Conservation (phyloP, 2,113 vertebrate species). For the Bubo scandiacus region DNA sequence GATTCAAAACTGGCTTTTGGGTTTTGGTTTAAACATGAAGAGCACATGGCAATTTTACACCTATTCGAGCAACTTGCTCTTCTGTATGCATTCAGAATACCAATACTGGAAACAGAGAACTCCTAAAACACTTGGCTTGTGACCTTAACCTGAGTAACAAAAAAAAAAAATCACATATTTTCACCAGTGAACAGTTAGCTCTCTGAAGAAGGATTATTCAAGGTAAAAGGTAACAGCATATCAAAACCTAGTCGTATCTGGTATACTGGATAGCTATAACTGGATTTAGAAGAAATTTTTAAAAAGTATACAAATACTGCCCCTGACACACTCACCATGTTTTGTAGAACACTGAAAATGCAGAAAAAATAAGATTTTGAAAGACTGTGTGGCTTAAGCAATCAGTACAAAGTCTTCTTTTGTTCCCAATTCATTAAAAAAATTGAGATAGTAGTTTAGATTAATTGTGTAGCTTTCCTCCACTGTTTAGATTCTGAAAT, state of each 20-base stretch:
- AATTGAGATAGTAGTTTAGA: not conserved
- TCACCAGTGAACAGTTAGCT: not conserved
- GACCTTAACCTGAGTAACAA: not conserved
- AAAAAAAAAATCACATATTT: not conserved
- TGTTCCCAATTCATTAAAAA: not conserved
- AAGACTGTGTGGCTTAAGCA: not conserved
- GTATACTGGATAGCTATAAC: not conserved
- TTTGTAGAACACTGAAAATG: not conserved
- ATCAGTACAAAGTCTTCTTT: not conserved
- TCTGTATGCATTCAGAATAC: not conserved
- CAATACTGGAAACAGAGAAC: not conserved
- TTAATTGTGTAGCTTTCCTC: not conserved
- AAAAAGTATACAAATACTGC: not conserved
- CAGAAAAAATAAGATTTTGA: not conserved
- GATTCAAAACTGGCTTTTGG: not conserved
- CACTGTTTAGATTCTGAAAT: not conserved
- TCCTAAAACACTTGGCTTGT: not conserved
- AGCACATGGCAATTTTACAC: not conserved
- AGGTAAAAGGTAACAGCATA: not conserved
- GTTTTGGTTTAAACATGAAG: not conserved
- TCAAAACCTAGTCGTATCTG: not conserved
- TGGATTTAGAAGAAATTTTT: rapidly evolving
- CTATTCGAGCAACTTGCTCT: not conserved
- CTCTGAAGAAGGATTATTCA: not conserved
- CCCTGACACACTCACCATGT: rapidly evolving